These are phyloP conservation scores for Babylonia areolata DNA, from an alignment of 1,140 invertebrate species.

Conservation along the genomic window DNA sequence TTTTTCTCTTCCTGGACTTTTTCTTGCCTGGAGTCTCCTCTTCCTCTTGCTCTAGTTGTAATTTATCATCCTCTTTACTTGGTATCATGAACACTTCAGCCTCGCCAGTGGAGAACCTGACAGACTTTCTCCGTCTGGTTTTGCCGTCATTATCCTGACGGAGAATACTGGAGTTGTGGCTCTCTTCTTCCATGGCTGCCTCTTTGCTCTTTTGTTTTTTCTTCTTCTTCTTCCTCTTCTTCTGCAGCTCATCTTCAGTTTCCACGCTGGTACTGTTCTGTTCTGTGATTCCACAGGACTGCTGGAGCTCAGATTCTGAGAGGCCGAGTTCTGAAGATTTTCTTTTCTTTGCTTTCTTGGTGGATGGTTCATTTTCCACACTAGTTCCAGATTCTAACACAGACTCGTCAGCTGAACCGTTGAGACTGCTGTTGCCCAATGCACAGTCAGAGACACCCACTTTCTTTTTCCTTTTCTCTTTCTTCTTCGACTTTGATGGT, in stretches of 20 bases:
- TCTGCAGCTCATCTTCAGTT: too few relatives aligned
- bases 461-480: slow-evolving; percentile 4
- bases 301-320: background rate
- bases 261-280: too few relatives aligned
- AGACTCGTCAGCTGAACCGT: background rate
- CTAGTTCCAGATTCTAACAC: background rate
- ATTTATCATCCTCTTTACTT: background rate
- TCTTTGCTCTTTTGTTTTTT: slow-evolving; percentile 32
- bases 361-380: background rate
- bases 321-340: slow-evolving; percentile 35
- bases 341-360: slow-evolving; percentile 38
- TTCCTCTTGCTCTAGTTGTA: background rate
- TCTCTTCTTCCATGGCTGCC: slow-evolving; percentile 11
- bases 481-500: background rate
- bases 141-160: background rate
- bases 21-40: background rate
- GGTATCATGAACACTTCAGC: slow-evolving; percentile 13
- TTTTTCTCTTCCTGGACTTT: background rate
- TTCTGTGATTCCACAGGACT: background rate
- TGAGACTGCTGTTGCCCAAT: background rate
- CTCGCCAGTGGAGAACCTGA: background rate
- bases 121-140: background rate
- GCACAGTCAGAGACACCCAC: background rate
- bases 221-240: slow-evolving; percentile 8
- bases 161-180: background rate